Conservation (phyloP, 2,113 vertebrate species). For the mouse (Mus musculus) region DNA sequence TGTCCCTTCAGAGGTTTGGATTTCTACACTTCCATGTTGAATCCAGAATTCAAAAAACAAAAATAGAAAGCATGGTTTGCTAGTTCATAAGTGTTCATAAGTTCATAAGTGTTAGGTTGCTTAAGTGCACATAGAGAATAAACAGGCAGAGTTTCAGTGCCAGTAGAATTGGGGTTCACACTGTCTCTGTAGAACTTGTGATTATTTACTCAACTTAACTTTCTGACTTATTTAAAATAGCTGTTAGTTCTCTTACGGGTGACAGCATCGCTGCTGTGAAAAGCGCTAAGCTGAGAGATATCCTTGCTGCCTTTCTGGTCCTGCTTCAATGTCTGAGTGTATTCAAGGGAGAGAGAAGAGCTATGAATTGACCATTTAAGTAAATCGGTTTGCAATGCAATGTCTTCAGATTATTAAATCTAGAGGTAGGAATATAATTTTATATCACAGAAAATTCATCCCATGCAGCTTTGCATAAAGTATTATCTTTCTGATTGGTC, state of each 20-base stretch:
- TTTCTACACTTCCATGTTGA: neutral
- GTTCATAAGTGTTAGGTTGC: neutral
- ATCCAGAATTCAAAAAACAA: neutral
- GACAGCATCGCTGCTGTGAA: neutral
- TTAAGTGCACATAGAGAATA: conserved; percentile 2
- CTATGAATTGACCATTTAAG: conserved; percentile 65
- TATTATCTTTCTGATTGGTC: conserved; percentile 63
- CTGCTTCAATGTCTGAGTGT: conserved; percentile 57
- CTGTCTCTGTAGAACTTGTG: neutral
- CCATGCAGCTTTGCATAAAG: conserved; percentile 65
- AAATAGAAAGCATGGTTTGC: neutral
- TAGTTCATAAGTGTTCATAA: neutral
- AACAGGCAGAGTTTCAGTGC: neutral
- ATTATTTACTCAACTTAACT: conserved; percentile 45
- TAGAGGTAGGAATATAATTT: conserved; percentile 66
- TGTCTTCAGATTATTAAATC: conserved; percentile 72
- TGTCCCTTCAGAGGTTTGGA: neutral
- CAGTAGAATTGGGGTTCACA: neutral
- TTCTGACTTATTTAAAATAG: conserved; percentile 41
- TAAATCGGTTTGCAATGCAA: conserved; percentile 53
- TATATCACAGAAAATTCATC: conserved; percentile 67
- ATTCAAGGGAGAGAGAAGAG: conserved; percentile 47
- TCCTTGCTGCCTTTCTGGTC: neutral
- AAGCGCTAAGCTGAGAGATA: conserved; percentile 47
- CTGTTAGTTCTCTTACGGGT: neutral